These are phyloP conservation scores for Petrocephalus microphthalmus DNA, from an alignment of 2,113 vertebrate species.

Conservation along the genomic window DNA sequence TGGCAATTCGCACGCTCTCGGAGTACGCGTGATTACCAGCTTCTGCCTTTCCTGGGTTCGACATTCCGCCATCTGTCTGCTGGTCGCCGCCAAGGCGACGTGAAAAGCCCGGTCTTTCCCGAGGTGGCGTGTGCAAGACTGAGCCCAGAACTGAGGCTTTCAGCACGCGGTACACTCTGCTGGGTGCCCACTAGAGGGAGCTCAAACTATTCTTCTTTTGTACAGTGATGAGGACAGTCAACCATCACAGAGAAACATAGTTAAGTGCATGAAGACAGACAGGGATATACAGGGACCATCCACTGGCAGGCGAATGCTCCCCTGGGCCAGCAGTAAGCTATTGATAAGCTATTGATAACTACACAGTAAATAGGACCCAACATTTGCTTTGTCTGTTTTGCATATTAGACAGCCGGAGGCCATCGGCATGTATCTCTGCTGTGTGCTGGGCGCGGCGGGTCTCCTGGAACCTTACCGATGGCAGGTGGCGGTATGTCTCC, in stretches of 20 bases:
- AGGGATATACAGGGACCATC: slow-evolving; percentile 6
- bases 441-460: too few species aligned
- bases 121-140: background rate
- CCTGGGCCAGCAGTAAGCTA: slow-evolving; percentile 4
- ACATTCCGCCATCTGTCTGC: background rate
- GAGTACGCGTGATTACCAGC: background rate
- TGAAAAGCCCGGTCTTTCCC: background rate
- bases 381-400: background rate
- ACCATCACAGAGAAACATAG: background rate
- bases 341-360: background rate
- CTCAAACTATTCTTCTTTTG: background rate
- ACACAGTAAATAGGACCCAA: background rate
- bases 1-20: background rate
- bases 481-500: slow-evolving; percentile 55
- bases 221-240: background rate
- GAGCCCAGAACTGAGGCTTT: background rate
- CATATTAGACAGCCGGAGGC: background rate
- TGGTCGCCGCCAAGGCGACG: background rate
- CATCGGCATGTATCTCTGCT: background rate
- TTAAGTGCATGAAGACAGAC: background rate
- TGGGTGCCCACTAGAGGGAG: background rate
- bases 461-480: slow-evolving; percentile 64
- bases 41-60: slow-evolving; percentile 7
- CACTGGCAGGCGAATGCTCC: slow-evolving; percentile 20
- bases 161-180: background rate